phyloP scores from a whole-genome alignment of 2,113 vertebrate genomes.

The Elachura formosa region DNA sequence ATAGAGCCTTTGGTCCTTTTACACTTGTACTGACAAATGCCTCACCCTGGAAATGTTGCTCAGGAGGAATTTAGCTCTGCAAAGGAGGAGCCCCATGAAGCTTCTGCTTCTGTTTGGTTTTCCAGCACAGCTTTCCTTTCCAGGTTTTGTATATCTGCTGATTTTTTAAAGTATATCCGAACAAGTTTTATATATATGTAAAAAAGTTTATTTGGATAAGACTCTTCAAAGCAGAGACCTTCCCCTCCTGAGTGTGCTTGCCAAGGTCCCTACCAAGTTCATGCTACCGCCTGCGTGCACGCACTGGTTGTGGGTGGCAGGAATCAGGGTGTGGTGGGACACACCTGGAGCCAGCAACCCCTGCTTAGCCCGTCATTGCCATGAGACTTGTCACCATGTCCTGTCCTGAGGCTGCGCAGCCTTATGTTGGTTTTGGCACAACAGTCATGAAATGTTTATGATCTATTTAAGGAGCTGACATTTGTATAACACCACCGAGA shows the following conservation, averaged over 20 bases:
- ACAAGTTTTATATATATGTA: neutral
- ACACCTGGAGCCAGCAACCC: neutral
- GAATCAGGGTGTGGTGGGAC: neutral
- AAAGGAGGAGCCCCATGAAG: neutral
- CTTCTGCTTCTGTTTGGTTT: neutral
- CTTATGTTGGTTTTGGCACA: rapidly evolving
- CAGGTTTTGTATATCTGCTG: neutral
- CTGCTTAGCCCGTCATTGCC: neutral
- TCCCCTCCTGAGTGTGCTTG: neutral
- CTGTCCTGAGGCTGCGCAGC: neutral
- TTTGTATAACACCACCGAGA: neutral
- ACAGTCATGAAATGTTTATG: neutral
- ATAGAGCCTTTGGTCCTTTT: conserved; percentile 1
- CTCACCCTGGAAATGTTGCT: neutral
- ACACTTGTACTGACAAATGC: conserved; percentile 16
- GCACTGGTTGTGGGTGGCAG: neutral
- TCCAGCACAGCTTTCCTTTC: neutral
- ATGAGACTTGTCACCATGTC: neutral
- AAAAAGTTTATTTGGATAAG: neutral
- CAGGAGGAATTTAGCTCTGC: neutral
- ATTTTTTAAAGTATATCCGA: neutral
- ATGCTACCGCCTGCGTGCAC: rapidly evolving
- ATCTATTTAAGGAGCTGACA: neutral
- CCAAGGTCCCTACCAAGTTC: neutral
- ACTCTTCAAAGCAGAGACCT: neutral